Evolutionary conservation across 2,888 invertebrate genomes (phyloP), one percentile per base, ranked within the genome.

Genomic region (Cistogaster globosa): DNA sequence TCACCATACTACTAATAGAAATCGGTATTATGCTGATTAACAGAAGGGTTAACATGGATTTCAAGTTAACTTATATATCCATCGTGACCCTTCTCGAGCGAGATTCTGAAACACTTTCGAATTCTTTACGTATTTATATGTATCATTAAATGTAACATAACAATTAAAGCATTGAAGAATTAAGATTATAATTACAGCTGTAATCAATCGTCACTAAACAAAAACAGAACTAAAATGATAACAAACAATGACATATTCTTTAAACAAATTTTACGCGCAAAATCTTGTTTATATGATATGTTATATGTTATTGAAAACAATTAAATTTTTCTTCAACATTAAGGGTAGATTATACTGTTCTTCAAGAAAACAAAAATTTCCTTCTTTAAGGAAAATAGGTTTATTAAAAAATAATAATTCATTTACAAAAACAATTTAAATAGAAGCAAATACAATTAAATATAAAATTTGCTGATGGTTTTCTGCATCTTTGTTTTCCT

Each of bases 191-290:
- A 26, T 26, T 26, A 26, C 48, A 48, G 58, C 45, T 45, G 69
- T 62, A 75, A 53, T 76, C 82, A 71, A 26, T 82, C 76, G 82
- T 65, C 82, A 71, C 63, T 82, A 69, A 65, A 65, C 68, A 62
- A 55, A 32, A 81, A 68, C 45, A n/a, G n/a, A 8, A n/a, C 2
- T 8, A 45, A 45, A 14, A 18, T 20, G 26, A 45, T 8, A 45
- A 14, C 38, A 62, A 67, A 38, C 63, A 26, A 14, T 12, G 20
- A 42, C 62, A 0, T 20, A 42, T 62, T 42, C 12, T 32, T 6
- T 12, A 68, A 57, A 48, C 36, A 36, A 48, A 67, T 67, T 48
- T 11, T 45, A 60, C 32, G 60, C 67, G 32, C 60, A 22, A 77
- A 22, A n/a, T n/a, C n/a, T n/a, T n/a, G n/a, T n/a, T n/a, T n/a